Base-by-base conservation (phyloP, 37 sponge, comb jelly and placozoan species). In the Dysidea cf. avara region DNA sequence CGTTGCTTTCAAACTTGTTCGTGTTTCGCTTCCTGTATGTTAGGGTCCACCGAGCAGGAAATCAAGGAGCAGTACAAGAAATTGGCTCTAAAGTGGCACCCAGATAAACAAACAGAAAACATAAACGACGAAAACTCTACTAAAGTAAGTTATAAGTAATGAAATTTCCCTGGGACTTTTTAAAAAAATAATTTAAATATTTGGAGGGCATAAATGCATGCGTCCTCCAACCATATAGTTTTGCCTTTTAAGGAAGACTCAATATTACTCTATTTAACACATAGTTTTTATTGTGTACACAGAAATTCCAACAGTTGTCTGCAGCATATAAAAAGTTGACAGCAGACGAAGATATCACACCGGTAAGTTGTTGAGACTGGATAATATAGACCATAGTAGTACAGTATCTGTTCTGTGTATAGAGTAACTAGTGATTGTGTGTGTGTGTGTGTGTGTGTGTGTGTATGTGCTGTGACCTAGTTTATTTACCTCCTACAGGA, bases 261-360 rank as follows among this genome's bases (percentile, higher is more conserved):
- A n/a, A n/a, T n/a, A n/a, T n/a, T n/a, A n/a, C n/a, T n/a, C n/a
- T n/a, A 11, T 11, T n/a, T 22, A 12, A 24, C 60, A 11, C 46
- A 3, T 16, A 4, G 47, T 35, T 2, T 66, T 33, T 66, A 1
- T 66, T 33, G 4, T 21, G 3, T 35, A 39, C 59, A 6, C 62
- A 84, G 84, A 84, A 77, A 64, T 84, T 84, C 52, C 71, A 76
- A 54, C 55, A 57, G 6, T 30, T 84, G 25, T 48, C 71, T n/a
- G 84, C 64, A 32, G 84, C 84, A 9, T 84, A 84, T 37, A 64
- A 63, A 26, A 39, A 39, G 39, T 28, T 76, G 53, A 26, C 56
- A 36, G 53, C 56, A 24, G 31, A 47, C 1, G 72, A 76, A 28
- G 84, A 81, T 34, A 36, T 35, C 38, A 29, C 63, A 18, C 57